Conservation (phyloP, 2,797 vertebrate genomes). For the Muraenolepis orangiensis region DNA sequence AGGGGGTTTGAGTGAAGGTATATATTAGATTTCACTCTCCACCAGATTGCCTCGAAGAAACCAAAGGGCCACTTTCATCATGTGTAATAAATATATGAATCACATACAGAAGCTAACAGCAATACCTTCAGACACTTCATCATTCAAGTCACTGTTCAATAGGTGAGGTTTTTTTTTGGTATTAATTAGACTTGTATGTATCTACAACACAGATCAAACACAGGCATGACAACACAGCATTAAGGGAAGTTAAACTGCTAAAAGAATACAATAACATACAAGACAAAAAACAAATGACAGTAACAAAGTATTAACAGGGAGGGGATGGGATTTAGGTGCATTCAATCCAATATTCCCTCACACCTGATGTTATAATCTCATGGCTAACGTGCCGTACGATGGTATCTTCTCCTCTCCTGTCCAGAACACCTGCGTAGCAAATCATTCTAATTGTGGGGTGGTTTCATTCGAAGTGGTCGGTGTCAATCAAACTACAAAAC, state of each 20-base stretch:
- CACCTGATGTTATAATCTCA: background rate
- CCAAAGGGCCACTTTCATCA: background rate
- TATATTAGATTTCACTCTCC: background rate
- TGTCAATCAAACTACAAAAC: background rate
- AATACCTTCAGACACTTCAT: background rate
- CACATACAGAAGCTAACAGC: background rate
- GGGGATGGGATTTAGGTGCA: background rate
- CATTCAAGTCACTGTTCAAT: background rate
- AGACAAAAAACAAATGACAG: background rate
- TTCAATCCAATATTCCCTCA: background rate
- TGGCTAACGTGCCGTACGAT: background rate
- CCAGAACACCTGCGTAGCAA: background rate
- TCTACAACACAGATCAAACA: background rate
- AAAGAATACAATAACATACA: background rate
- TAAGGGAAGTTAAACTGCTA: background rate
- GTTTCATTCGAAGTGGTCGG: background rate
- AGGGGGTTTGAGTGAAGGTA: background rate
- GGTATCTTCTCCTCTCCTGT: background rate
- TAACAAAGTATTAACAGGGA: background rate
- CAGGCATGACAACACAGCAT: background rate
- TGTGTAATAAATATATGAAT: background rate
- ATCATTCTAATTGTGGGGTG: background rate
- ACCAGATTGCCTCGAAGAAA: background rate
- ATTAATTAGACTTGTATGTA: background rate
- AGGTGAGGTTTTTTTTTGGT: background rate